phyloP scores from a whole-genome alignment of 2,113 vertebrate species.

The Eidolon helvum region DNA sequence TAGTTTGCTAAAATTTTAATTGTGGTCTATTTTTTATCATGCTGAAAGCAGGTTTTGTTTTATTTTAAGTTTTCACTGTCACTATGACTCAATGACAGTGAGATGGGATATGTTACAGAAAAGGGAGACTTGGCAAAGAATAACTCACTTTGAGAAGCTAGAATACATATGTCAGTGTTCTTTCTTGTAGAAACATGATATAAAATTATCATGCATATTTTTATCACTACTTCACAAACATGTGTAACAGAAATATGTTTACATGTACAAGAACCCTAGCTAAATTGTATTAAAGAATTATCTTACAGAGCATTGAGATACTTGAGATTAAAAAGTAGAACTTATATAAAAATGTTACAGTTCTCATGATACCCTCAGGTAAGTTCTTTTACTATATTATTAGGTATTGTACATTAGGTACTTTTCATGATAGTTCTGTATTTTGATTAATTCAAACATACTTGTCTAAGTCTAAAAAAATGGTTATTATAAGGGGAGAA shows the following conservation, averaged over 20 bases:
- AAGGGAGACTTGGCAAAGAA: not conserved
- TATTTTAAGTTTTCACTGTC: not conserved
- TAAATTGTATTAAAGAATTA: not conserved
- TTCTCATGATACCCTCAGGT: not conserved
- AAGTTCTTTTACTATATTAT: not conserved
- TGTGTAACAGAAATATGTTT: not conserved
- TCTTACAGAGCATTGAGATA: not conserved
- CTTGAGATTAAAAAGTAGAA: not conserved
- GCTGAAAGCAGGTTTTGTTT: not conserved
- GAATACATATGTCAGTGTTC: not conserved
- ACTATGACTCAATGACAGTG: not conserved
- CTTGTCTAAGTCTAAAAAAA: not conserved
- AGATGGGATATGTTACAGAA: not conserved
- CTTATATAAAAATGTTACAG: not conserved
- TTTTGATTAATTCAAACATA: not conserved
- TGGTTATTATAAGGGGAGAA: not conserved
- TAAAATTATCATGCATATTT: not conserved
- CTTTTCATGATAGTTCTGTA: not conserved
- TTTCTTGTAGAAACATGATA: not conserved
- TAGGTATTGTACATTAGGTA: not conserved
- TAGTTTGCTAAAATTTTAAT: conserved; percentile 48
- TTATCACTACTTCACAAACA: not conserved
- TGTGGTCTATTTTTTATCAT: not conserved
- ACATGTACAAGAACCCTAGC: not conserved
- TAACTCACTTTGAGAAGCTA: not conserved